Conservation (phyloP, 2,888 invertebrate genomes). For the Chirona hameri region DNA sequence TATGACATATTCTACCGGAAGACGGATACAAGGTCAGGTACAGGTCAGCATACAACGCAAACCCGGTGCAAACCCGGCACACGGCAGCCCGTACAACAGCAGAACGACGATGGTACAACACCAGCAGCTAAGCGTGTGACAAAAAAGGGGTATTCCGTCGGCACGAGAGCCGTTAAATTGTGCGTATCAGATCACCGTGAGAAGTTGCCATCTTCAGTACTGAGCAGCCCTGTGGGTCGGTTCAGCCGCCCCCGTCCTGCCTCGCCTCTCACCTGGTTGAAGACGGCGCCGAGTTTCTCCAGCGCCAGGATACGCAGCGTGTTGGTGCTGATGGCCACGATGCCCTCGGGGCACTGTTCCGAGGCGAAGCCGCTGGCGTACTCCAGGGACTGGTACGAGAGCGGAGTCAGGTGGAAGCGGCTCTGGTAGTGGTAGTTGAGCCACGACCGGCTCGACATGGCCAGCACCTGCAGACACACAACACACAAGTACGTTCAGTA, state of each 20-base stretch:
- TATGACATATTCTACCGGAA: conserved; percentile 69
- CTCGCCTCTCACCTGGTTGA: conserved; percentile 68
- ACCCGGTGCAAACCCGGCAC: no score
- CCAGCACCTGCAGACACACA: conserved; percentile 60
- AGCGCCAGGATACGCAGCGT: conserved; percentile 94
- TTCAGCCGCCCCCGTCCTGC: not conserved
- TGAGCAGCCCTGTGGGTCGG: no score
- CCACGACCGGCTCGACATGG: conserved; percentile 98
- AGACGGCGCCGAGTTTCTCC: conserved; percentile 96
- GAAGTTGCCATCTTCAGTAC: no score
- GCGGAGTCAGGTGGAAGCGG: conserved; percentile 85
- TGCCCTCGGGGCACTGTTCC: conserved; percentile 98
- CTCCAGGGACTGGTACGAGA: conserved; percentile 94
- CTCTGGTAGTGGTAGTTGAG: conserved; percentile 97
- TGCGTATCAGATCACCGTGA: no score
- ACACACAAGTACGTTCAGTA: no score
- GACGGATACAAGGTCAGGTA: not conserved
- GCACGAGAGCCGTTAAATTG: no score
- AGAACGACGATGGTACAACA: no score
- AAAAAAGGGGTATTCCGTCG: no score
- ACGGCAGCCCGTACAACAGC: no score
- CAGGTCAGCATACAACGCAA: no score
- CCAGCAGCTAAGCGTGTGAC: no score
- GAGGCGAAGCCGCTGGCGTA: conserved; percentile 92
- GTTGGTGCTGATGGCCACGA: conserved; percentile 97